Evolutionary conservation across 2,888 invertebrate genomes (phyloP).

Genomic region (Troides oblongomaculatus): DNA sequence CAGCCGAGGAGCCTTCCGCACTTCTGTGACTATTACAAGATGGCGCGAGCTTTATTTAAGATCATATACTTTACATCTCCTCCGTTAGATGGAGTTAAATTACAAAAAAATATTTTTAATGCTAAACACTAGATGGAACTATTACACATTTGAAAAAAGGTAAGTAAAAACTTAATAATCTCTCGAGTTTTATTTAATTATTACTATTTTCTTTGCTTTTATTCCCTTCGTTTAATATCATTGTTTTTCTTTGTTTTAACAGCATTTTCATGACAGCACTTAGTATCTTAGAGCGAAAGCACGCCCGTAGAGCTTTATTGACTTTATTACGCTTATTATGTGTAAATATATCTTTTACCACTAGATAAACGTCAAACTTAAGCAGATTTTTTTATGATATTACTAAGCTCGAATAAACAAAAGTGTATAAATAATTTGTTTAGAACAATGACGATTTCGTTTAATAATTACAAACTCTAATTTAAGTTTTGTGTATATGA

Average conservation of each 20-base stretch:
- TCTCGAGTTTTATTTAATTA: background rate
- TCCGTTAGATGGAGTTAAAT: conserved; percentile 59
- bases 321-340: background rate
- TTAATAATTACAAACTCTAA: background rate
- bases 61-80: conserved; percentile 41
- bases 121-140: conserved; percentile 53
- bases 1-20: conserved; percentile 62
- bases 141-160: background rate
- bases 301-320: background rate
- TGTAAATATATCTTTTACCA: too few relatives aligned
- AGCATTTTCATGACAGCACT: too few relatives aligned
- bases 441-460: background rate
- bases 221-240: too few relatives aligned
- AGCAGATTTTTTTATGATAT: too few relatives aligned
- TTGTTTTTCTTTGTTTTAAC: too few relatives aligned
- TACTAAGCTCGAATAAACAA: background rate
- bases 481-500: background rate
- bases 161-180: background rate
- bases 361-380: too few relatives aligned
- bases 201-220: background rate
- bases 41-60: conserved; percentile 50
- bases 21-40: conserved; percentile 45
- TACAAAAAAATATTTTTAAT: conserved; percentile 26
- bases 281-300: background rate
- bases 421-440: background rate